Evolutionary conservation across 2,888 invertebrate species (phyloP).

Genomic region (Steinernema hermaphroditum): DNA sequence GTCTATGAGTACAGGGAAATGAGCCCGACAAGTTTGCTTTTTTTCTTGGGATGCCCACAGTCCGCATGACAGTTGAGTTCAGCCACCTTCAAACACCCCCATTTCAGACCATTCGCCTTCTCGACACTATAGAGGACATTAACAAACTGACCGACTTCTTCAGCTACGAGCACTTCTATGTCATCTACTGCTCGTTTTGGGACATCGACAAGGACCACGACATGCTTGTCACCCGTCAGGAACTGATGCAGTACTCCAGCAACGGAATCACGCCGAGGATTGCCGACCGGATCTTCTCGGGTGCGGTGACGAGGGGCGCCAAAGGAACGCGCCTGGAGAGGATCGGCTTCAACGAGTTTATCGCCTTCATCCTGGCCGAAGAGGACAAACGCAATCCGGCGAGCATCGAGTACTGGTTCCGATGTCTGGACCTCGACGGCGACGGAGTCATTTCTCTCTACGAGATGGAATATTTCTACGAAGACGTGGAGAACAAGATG

Average conservation of each 20-base stretch:
- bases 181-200: constrained; percentile 99
- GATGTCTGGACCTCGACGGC: constrained; percentile 97
- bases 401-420: constrained; percentile 73
- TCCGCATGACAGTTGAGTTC: too few relatives aligned
- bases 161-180: constrained; percentile 95
- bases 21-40: too few relatives aligned
- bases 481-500: constrained; percentile 93
- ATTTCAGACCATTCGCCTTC: constrained; percentile 44
- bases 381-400: constrained; percentile 95
- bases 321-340: constrained; percentile 71
- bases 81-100: too few relatives aligned
- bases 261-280: constrained; percentile 87
- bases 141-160: constrained; percentile 72
- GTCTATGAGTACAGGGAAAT: too few relatives aligned
- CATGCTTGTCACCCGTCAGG: constrained; percentile 52
- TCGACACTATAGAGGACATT: constrained; percentile 56
- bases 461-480: constrained; percentile 93
- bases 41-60: too few relatives aligned
- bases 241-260: constrained; percentile 48
- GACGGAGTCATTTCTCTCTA: constrained; percentile 96
- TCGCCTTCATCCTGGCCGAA: constrained; percentile 97
- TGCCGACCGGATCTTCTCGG: constrained; percentile 94
- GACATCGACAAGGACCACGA: constrained; percentile 98
- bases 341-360: constrained; percentile 96
- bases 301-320: constrained; percentile 78